Evolutionary conservation across 1,140 invertebrate genomes (phyloP), one percentile per base, ranked within the genome.

Genomic region (Drosophila repletoides): DNA sequence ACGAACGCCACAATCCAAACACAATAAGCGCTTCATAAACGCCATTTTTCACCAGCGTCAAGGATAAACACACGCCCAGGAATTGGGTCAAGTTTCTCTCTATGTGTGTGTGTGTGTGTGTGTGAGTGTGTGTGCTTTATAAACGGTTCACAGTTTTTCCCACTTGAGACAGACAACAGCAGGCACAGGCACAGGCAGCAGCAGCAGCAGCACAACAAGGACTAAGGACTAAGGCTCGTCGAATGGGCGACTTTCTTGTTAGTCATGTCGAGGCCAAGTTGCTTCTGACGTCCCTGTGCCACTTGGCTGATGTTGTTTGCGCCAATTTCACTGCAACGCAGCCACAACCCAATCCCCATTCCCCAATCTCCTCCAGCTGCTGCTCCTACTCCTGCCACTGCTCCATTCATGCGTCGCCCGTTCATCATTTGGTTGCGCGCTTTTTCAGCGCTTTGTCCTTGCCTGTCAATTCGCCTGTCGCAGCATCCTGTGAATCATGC

Each of bases 21-120:
- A 86, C 80, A 86, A 86, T 86, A 86, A 86, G 76, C 80, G 80
- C 72, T 80, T 86, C 80, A 86, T 86, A 86, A 87, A 76, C 80
- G 80, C 83, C 80, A 86, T 86, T 86, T 86, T 86, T 72, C 80
- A 86, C 58, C 71, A 70, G 55, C 51, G 60, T 33, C 60, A 65
- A 65, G 67, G 67, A 70, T 65, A 87, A 80, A 72, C 36, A 38
- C 65, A 71, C 63, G 40, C 68, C 22, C 46, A 38, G 14, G 31
- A 83, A 83, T 77, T 83, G 79, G 79, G 79, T 83, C 79, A 83
- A 83, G 73, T 83, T 83, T 71, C 59, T 58, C 14, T 1, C 9
- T 41, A 22, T 28, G 48, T 55, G 46, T 34, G 33, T 55, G 41
- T 36, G 40, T 58, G 49, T 31, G 36, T 10, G 48, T 22, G 9